phyloP scores from a whole-genome alignment of 2,888 invertebrate genomes.

The Pediacus dermestoides region DNA sequence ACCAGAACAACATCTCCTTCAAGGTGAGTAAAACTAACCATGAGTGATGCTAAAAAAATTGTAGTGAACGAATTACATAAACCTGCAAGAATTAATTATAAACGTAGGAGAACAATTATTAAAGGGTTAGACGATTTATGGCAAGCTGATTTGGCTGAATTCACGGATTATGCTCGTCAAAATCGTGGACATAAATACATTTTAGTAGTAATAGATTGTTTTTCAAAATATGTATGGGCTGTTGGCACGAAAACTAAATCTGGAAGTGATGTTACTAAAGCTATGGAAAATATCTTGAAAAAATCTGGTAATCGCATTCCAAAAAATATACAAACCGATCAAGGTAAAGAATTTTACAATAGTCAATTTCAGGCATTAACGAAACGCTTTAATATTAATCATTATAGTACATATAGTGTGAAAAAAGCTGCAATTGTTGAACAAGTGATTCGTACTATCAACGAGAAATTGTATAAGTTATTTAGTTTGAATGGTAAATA shows the following conservation, averaged over 20 bases:
- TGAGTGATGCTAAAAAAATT: constrained; percentile 4
- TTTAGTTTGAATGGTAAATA: constrained; percentile 33
- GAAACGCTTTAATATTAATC: constrained; percentile 21
- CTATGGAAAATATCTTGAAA: constrained; percentile 9
- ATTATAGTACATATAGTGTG: constrained; percentile 24
- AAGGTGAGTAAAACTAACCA: no score
- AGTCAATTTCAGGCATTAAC: constrained; percentile 24
- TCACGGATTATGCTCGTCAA: constrained; percentile 30
- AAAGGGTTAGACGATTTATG: constrained; percentile 39
- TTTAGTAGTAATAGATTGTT: constrained; percentile 38
- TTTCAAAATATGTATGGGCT: constrained; percentile 41
- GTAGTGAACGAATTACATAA: constrained; percentile 39
- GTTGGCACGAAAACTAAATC: constrained; percentile 34
- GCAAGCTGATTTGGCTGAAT: constrained; percentile 32
- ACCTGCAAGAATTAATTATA: constrained; percentile 41
- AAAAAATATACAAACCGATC: constrained; percentile 24
- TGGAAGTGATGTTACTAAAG: constrained; percentile 26
- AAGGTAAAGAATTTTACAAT: constrained; percentile 34
- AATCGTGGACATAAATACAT: constrained; percentile 37
- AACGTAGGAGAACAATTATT: constrained; percentile 35
- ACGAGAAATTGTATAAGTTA: constrained; percentile 29
- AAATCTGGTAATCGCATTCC: constrained; percentile 14
- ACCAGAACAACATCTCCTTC: no score
- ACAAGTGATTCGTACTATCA: constrained; percentile 31
- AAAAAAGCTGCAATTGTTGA: constrained; percentile 31